Percentiles rank a stretch among this genome's conserved stretches.
Conservation (phyloP, 2,888 invertebrate genomes). For the Cerceris rybyensis region DNA sequence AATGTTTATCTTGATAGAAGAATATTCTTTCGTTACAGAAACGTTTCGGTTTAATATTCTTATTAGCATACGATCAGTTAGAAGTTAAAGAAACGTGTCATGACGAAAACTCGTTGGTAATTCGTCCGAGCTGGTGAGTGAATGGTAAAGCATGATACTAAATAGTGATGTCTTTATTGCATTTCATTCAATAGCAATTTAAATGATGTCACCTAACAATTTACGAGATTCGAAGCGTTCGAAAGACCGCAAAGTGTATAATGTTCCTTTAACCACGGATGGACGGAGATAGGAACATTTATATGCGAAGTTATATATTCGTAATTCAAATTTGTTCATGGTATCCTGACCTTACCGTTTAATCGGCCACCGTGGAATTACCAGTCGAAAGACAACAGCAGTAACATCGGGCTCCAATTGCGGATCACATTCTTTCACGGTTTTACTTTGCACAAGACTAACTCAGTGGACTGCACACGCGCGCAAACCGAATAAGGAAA, state of each 20-base stretch:
- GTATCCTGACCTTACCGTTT: slow-evolving; percentile 65
- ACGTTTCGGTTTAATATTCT: neutral
- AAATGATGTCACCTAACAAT: too few species aligned
- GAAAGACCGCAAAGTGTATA: too few species aligned
- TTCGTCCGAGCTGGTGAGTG: too few species aligned
- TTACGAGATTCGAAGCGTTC: too few species aligned
- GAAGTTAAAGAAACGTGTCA: neutral
- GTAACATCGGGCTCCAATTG: slow-evolving; percentile 13
- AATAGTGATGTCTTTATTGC: too few species aligned
- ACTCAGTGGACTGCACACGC: slow-evolving; percentile 9
- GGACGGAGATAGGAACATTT: slow-evolving; percentile 15
- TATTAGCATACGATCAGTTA: neutral
- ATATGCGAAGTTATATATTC: slow-evolving; percentile 1
- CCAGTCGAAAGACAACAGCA: slow-evolving; percentile 64
- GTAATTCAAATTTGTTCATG: slow-evolving; percentile 1
- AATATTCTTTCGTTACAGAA: neutral
- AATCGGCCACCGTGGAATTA: slow-evolving; percentile 65
- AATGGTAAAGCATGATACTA: too few species aligned
- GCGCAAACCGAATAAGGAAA: slow-evolving; percentile 9
- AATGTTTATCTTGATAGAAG: slow-evolving; percentile 8
- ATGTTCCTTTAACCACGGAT: slow-evolving; percentile 7
- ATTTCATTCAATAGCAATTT: too few species aligned
- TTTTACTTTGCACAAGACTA: slow-evolving; percentile 20
- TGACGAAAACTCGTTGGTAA: too few species aligned
- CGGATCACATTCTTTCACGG: slow-evolving; percentile 35